Base-by-base conservation (phyloP, 1,140 invertebrate species). In the Saccostrea glomerata region DNA sequence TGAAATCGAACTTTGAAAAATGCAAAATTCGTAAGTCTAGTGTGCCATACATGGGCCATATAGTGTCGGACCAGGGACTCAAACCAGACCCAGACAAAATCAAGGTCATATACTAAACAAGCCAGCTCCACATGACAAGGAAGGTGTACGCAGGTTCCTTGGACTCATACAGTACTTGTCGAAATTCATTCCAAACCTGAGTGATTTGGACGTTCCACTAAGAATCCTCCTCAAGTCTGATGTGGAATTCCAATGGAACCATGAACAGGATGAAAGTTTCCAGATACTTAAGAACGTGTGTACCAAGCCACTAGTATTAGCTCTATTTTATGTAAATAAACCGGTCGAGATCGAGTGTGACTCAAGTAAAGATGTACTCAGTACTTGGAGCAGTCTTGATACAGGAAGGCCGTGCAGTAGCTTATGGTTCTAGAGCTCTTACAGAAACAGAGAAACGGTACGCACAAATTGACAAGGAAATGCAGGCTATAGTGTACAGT, bases 391-490 rank as follows among this genome's bases (percentile, higher is more conserved):
- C 86, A 0, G 70, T 82, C 0, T 36, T 87, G 6, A 4, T 87
- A 56, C 86, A 87, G 23, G 86, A 95, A 84, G 9, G 93, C 94
- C 89, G 88, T 89, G 93, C 93, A 1, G 90, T 96, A 2, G 93
- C 94, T 2, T 96, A 93, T 88, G 94, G 94, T 9, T 96, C 95
- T 9, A 86, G 94, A 40, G 91, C 94, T 12, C 89, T 96, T 20
- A 95, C 94, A n/a, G n/a, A 89, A n/a, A 92, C 92, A 60, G 94
- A 96, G 90, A 25, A 90, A 70, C 95, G 95, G 47, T 96, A 95
- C 86, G 93, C 92, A 23, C 94, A 95, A 91, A 93, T 96, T 0
- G 95, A 96, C 84, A 94, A 95, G 86, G 95, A 96, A 90, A 93
- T 95, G 17, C 90, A 95, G 0, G 94, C 95, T 7, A 95, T 96